Conservation (phyloP, 2,888 invertebrate genomes). For the Lamellibrachia satsuma region DNA sequence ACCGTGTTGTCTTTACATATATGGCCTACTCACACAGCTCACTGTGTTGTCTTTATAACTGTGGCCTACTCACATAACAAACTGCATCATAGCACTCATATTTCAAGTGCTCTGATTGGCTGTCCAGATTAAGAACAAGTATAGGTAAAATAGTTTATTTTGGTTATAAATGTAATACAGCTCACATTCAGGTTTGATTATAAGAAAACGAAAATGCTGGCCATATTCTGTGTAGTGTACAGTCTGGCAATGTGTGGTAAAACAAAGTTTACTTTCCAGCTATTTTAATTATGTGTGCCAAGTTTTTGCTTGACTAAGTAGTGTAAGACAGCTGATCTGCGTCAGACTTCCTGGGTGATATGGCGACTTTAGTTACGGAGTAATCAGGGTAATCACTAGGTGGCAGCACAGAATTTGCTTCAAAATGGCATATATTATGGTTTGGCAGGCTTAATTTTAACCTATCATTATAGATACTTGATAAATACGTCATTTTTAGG, state of each 20-base stretch:
- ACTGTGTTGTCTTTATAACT: background rate
- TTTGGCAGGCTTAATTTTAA: background rate
- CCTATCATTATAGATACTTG: too few relatives aligned
- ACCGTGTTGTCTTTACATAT: too few relatives aligned
- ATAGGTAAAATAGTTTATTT: background rate
- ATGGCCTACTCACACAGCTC: too few relatives aligned
- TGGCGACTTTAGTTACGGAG: background rate
- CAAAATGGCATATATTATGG: background rate
- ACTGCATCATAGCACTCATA: background rate
- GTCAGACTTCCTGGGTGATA: too few relatives aligned
- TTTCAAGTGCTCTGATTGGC: background rate
- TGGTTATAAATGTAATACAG: background rate
- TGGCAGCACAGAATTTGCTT: background rate
- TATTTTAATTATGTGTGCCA: background rate
- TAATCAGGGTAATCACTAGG: background rate
- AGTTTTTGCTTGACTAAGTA: background rate
- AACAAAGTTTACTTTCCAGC: background rate
- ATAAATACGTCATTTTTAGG: background rate
- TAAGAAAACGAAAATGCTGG: background rate
- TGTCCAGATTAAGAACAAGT: background rate
- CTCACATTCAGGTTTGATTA: background rate
- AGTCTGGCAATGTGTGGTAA: background rate
- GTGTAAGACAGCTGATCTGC: background rate
- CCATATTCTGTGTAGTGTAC: background rate
- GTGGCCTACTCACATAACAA: background rate